A percentile compares a stretch with the other conserved stretches of the same genome.
Evolutionary conservation across 2,797 vertebrate species (phyloP).

Genomic region (Leptatherina wallacei): DNA sequence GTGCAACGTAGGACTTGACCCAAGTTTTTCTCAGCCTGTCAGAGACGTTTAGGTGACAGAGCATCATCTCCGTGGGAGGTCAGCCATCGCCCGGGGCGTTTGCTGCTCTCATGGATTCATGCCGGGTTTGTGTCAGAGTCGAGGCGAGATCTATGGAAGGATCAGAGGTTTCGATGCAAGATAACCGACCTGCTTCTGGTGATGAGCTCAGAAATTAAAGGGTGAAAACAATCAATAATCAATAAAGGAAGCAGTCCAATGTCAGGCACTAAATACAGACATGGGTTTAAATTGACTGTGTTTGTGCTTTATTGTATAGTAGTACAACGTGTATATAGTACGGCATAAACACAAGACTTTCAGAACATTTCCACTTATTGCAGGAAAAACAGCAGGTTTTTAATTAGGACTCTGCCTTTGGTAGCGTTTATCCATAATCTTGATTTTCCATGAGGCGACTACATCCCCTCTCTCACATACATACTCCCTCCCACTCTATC

Average conservation of each 20-base stretch:
- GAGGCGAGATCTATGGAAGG: conserved; percentile 1
- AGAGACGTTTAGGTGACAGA: conserved; percentile 21
- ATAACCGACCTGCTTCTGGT: background rate
- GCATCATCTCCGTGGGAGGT: conserved; percentile 41
- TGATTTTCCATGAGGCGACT: no score
- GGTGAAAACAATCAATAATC: conserved; percentile 9
- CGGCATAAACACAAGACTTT: background rate
- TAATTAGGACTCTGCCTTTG: no score
- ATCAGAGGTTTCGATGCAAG: conserved; percentile 4
- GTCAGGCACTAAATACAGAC: conserved; percentile 15
- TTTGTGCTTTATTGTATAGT: background rate
- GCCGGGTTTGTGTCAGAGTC: conserved; percentile 28
- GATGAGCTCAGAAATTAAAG: conserved; percentile 8
- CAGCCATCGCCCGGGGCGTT: background rate
- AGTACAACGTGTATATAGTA: background rate
- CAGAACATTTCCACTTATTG: no score
- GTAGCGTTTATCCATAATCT: no score
- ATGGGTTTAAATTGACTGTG: conserved; percentile 7
- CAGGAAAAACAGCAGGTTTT: no score
- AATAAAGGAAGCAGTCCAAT: background rate
- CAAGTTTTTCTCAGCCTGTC: conserved; percentile 39
- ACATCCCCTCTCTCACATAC: background rate
- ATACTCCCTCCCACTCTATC: no score
- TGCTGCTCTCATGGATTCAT: conserved; percentile 29
- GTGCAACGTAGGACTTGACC: background rate